These are phyloP conservation scores for Anguilla marmorata DNA, from an alignment of 2,797 vertebrate genomes.

Conservation along the genomic window DNA sequence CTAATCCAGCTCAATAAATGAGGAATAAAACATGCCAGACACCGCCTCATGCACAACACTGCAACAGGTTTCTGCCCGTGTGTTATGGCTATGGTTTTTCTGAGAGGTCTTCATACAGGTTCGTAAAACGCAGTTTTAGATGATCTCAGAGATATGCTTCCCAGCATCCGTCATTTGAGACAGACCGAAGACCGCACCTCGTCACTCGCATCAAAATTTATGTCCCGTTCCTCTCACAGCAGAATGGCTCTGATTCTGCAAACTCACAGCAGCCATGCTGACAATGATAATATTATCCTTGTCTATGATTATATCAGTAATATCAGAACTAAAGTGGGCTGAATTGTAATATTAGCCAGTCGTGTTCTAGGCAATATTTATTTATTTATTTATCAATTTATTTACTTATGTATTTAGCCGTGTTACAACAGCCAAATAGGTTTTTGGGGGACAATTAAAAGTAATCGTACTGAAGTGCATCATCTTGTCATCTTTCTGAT, in stretches of 20 bases:
- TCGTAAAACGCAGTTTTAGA: not conserved
- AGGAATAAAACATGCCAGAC: not conserved
- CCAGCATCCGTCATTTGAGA: not conserved
- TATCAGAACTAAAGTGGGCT: not conserved
- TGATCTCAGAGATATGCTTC: not conserved
- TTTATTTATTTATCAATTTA: not conserved
- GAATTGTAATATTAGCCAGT: not conserved
- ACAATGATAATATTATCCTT: not conserved
- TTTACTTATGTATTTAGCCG: not conserved
- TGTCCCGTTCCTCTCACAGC: not conserved
- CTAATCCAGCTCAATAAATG: not conserved
- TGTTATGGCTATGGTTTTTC: not conserved
- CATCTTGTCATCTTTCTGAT: not conserved
- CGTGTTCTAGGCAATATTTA: too few species aligned
- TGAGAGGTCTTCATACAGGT: not conserved
- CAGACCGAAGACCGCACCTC: not conserved
- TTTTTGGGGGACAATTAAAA: not conserved
- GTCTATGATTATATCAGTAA: not conserved
- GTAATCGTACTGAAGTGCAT: not conserved
- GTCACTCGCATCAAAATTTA: not conserved
- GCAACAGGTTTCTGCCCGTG: not conserved
- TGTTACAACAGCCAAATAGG: not conserved
- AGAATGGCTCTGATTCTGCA: not conserved
- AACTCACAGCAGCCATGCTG: not conserved
- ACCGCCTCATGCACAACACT: not conserved